A percentile compares a stretch with the other conserved stretches of the same genome.
These are phyloP conservation scores for Caenorhabditis auriculariae DNA, from an alignment of 2,888 invertebrate genomes.

Conservation along the genomic window DNA sequence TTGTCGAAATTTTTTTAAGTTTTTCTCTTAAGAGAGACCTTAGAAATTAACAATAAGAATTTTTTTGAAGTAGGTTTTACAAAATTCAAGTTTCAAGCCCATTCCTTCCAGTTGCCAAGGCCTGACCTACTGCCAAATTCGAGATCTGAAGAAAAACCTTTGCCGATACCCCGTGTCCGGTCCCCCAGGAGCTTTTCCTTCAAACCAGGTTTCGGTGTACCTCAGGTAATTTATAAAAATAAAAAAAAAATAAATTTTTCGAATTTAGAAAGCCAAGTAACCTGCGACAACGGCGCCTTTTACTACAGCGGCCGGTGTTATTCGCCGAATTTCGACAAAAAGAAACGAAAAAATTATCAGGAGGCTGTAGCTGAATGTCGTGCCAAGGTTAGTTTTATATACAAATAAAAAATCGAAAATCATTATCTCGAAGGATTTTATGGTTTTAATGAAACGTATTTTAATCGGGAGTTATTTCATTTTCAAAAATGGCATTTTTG, in stretches of 20 bases:
- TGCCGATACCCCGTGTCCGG: conserved; percentile 32
- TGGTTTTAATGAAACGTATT: no score
- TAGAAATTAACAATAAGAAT: background rate
- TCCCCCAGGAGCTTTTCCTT: conserved; percentile 24
- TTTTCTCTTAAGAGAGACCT: background rate
- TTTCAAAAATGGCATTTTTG: no score
- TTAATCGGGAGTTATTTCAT: no score
- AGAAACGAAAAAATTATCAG: conserved; percentile 13
- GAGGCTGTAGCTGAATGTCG: conserved; percentile 17
- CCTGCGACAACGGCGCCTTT: conserved; percentile 14
- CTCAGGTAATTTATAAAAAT: conserved; percentile 5
- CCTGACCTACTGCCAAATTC: conserved; percentile 29
- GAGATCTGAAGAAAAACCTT: conserved; percentile 19
- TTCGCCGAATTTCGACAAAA: conserved; percentile 22
- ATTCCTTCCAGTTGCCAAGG: conserved; percentile 23
- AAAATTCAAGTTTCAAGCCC: background rate
- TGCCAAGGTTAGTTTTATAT: background rate
- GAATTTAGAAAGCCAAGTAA: conserved; percentile 7
- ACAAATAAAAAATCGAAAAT: no score
- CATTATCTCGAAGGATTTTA: no score
- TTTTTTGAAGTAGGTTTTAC: background rate
- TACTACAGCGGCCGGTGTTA: conserved; percentile 31
- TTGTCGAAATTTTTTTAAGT: background rate
- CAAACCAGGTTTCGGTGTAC: conserved; percentile 37
- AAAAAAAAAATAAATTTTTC: background rate